Evolutionary conservation across 2,888 invertebrate genomes (phyloP).

Genomic region (Leptura quadrifasciata): DNA sequence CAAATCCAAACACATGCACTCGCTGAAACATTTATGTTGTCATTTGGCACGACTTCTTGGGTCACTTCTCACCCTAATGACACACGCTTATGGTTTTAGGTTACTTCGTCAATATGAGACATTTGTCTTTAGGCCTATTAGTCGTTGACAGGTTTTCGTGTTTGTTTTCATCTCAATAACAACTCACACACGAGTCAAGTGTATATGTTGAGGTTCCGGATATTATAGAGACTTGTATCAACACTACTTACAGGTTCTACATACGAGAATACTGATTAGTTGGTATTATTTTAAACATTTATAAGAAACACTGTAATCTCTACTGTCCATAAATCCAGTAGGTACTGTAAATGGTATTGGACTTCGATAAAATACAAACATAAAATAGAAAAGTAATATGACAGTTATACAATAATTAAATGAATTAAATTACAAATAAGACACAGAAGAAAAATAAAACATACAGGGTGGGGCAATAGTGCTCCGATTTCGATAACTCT

Average conservation of each 20-base stretch:
- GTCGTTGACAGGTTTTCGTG: constrained; percentile 68
- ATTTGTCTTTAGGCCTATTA: constrained; percentile 71
- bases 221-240: constrained; percentile 32
- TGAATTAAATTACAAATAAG: no score
- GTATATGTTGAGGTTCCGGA: constrained; percentile 54
- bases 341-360: no score
- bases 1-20: constrained; percentile 47
- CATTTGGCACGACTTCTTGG: constrained; percentile 63
- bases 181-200: constrained; percentile 56
- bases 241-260: not conserved
- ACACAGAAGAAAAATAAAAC: no score
- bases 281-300: no score
- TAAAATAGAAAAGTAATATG: no score
- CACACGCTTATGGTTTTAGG: constrained; percentile 67
- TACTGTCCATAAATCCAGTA: no score
- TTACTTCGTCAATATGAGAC: constrained; percentile 69
- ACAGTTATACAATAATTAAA: no score
- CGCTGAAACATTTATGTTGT: constrained; percentile 40
- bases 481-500: no score
- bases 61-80: constrained; percentile 69
- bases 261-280: not conserved
- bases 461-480: no score
- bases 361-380: no score
- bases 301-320: no score
- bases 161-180: constrained; percentile 63